These are phyloP conservation scores for Axis porcinus DNA, from an alignment of 2,113 vertebrate species.

Conservation along the genomic window DNA sequence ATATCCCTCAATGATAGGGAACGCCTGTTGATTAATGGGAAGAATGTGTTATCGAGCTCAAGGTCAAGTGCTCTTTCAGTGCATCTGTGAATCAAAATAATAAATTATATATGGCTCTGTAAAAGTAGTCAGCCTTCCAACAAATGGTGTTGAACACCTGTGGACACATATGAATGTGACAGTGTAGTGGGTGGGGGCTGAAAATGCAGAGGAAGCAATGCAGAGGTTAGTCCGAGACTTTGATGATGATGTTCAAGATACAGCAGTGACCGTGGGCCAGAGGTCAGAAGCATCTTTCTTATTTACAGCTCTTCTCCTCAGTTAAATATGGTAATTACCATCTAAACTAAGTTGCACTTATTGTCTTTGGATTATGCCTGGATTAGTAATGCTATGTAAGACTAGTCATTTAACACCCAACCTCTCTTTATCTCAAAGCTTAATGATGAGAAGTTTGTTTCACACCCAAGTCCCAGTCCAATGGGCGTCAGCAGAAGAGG, in stretches of 20 bases:
- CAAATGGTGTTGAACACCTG: not conserved
- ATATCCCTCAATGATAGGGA: not conserved
- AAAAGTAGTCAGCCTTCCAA: not conserved
- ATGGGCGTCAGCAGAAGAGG: not conserved
- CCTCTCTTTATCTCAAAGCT: not conserved
- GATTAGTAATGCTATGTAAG: not conserved
- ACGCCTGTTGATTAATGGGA: not conserved
- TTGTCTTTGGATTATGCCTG: not conserved
- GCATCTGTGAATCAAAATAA: not conserved
- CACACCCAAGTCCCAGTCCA: not conserved
- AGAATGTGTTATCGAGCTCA: not conserved
- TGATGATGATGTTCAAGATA: not conserved
- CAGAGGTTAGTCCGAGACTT: not conserved
- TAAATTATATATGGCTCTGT: not conserved
- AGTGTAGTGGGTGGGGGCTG: not conserved
- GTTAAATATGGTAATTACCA: not conserved
- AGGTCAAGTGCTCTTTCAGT: not conserved
- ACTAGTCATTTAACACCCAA: not conserved
- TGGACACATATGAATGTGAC: not conserved
- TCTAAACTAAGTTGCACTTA: not conserved
- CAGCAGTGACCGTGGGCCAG: not conserved
- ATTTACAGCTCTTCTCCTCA: not conserved
- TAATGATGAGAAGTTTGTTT: not conserved
- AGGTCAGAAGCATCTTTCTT: not conserved
- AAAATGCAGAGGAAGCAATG: not conserved